Base-by-base conservation (phyloP, 1,140 invertebrate species). In the Drosophila kepulauana region DNA sequence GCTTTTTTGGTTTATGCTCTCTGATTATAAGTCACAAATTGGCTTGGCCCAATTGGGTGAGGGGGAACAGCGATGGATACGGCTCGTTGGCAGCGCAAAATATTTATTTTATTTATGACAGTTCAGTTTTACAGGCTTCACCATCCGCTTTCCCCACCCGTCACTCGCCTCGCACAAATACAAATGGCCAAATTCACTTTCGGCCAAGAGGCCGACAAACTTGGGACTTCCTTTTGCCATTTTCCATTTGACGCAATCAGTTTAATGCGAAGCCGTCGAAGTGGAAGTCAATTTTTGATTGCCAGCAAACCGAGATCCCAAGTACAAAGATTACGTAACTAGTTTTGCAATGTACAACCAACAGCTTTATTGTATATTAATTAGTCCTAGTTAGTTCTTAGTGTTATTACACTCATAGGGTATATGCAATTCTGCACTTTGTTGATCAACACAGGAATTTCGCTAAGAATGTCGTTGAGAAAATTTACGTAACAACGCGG, bases 101-200 rank as follows among this genome's bases (percentile, higher is more conserved):
- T 78, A 78, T 78, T 78, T 78, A 75, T 70, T 78, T 78, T 78
- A 78, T 78, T 78, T 78, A 78, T 75, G 75, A 78, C 65, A 78
- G 72, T 65, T 70, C 72, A 75, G 64, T 75, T 74, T 25, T 74
- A 64, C 51, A 74, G 75, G 41, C 75, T 25, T 30, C 6, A 28
- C 41, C 30, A 49, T 38, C 16, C 15, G 30, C 3, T 25, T 25
- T 25, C 20, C 3, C 20, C 20, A 25, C 3, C 20, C 20, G 20
- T 3, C 20, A 25, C 20, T 3, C 20, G 20, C 48, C 20, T 5
- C 13, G 20, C 25, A 7, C 11, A 52, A 49, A 68, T 52, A 25
- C 20, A 75, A 69, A 75, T 75, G 58, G 48, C 59, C 59, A 71
- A 71, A 75, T 71, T 71, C 67, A 75, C 68, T 68, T 74, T 77